phyloP scores from a whole-genome alignment of 2,113 vertebrate species.

The Myrmecophaga tridactyla region DNA sequence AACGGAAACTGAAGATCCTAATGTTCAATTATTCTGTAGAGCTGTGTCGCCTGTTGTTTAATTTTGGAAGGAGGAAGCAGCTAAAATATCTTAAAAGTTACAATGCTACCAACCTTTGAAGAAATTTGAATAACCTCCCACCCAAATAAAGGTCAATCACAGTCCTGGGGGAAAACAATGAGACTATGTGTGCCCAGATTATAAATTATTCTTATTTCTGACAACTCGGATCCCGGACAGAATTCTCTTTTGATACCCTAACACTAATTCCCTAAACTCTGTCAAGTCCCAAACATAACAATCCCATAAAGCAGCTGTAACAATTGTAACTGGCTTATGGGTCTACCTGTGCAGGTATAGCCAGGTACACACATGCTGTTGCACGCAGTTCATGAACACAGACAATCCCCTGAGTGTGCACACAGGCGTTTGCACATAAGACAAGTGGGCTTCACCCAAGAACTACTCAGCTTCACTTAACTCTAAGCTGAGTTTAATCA shows the following conservation, averaged over 20 bases:
- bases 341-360: not conserved
- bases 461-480: conserved; percentile 48
- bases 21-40: conserved; percentile 47
- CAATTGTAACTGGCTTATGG: not conserved
- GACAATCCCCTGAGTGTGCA: not conserved
- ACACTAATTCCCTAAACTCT: not conserved
- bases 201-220: conserved; percentile 8
- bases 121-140: not conserved
- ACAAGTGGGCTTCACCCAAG: not conserved
- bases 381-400: not conserved
- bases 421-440: not conserved
- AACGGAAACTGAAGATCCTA: conserved; percentile 61
- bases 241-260: not conserved
- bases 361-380: not conserved
- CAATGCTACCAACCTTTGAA: conserved; percentile 40
- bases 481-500: conserved; percentile 73
- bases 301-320: not conserved
- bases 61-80: not conserved
- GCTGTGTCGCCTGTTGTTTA: conserved; percentile 40
- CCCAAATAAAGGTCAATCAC: not conserved
- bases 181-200: not conserved
- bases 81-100: conserved; percentile 29
- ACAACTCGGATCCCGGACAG: not conserved
- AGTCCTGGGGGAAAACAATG: not conserved
- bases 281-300: not conserved